A percentile compares a stretch with the other conserved stretches of the same genome.
These are phyloP conservation scores for Mareca strepera DNA, from an alignment of 2,797 vertebrate species.

Conservation along the genomic window DNA sequence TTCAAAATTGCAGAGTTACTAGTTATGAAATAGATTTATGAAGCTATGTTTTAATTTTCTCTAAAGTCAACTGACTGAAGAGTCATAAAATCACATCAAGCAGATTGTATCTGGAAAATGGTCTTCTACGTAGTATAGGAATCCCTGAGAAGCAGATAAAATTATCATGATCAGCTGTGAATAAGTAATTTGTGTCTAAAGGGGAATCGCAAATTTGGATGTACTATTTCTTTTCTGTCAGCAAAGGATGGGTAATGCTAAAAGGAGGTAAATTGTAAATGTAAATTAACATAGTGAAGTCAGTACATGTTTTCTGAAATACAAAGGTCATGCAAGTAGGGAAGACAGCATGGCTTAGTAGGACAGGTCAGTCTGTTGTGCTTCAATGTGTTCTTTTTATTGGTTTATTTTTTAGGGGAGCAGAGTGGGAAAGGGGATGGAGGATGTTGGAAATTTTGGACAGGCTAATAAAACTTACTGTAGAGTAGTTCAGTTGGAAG, in stretches of 20 bases:
- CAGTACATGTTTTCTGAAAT: not conserved
- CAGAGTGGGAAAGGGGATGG: not conserved
- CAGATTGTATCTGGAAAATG: not conserved
- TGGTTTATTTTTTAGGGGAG: not conserved
- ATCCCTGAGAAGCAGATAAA: not conserved
- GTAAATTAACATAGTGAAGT: not conserved
- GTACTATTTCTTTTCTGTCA: not conserved
- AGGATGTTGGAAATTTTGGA: not conserved
- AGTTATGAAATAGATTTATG: not conserved
- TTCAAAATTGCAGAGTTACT: not conserved
- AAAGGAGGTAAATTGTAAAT: not conserved
- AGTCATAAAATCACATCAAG: not conserved
- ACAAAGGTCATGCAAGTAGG: not conserved
- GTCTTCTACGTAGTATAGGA: not conserved
- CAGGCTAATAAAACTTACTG: not conserved
- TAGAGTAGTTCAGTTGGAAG: not conserved
- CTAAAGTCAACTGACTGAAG: not conserved
- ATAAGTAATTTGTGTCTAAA: not conserved
- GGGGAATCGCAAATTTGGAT: not conserved
- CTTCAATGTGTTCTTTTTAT: not conserved
- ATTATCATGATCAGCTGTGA: not conserved
- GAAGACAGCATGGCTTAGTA: not conserved
- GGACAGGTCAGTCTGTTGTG: not conserved
- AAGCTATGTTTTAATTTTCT: not conserved
- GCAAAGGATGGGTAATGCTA: not conserved